phyloP scores from a whole-genome alignment of 2,113 vertebrate species.

The Sardina pilchardus region DNA sequence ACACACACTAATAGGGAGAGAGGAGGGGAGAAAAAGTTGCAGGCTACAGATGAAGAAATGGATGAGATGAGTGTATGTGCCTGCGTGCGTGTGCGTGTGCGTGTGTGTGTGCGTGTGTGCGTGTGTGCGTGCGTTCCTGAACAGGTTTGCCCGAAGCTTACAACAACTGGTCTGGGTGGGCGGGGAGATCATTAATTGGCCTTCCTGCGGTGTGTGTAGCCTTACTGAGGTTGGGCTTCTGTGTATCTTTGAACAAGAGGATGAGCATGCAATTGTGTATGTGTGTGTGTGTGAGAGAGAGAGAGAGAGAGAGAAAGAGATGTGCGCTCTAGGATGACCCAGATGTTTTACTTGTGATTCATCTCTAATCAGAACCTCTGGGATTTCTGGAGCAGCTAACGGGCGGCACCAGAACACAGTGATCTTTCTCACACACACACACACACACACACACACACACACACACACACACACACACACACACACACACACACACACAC shows the following conservation, averaged over 20 bases:
- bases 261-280: background rate
- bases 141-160: background rate
- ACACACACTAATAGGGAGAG: background rate
- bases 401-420: background rate
- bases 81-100: background rate
- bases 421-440: background rate
- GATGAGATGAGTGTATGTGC: background rate
- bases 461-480: background rate
- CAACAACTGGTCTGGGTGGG: background rate
- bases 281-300: background rate
- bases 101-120: background rate
- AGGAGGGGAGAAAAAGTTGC: background rate
- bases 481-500: background rate
- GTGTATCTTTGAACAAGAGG: background rate
- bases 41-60: background rate
- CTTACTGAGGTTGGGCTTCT: background rate
- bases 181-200: background rate
- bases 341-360: constrained; percentile 15
- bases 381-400: background rate
- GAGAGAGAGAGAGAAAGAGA: background rate
- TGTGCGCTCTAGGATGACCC: constrained; percentile 4
- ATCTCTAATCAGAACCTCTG: constrained; percentile 12
- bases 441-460: background rate
- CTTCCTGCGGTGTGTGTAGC: background rate
- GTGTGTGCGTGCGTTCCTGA: background rate